Conservation (phyloP, 2,888 invertebrate genomes). For the Yponomeuta evonymella region DNA sequence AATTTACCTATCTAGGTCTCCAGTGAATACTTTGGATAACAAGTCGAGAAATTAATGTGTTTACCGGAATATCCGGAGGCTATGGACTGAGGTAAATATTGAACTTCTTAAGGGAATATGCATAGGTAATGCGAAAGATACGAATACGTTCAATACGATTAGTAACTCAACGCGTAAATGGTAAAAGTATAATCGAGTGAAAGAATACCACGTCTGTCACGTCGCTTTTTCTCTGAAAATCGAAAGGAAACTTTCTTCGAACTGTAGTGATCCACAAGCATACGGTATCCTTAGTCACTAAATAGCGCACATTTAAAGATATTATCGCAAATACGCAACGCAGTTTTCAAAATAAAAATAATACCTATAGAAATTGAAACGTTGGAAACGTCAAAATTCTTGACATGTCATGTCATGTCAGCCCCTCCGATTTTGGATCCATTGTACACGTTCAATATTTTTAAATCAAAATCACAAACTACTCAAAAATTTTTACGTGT, state of each 20-base stretch:
- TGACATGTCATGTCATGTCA: slow-evolving; percentile 20
- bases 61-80: neutral
- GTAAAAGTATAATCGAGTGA: slow-evolving; percentile 17
- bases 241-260: neutral
- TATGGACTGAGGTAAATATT: neutral
- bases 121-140: neutral
- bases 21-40: neutral
- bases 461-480: neutral
- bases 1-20: neutral
- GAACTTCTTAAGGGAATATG: neutral
- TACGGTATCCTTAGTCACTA: neutral
- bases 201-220: slow-evolving; percentile 17
- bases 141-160: neutral
- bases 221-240: neutral
- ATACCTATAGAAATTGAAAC: slow-evolving; percentile 17
- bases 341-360: slow-evolving; percentile 17
- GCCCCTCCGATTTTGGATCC: neutral
- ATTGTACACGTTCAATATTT: neutral
- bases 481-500: no score
- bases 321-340: slow-evolving; percentile 8
- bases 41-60: neutral
- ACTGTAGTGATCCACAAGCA: neutral
- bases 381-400: slow-evolving; percentile 19
- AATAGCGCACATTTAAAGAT: slow-evolving; percentile 3
- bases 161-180: slow-evolving; percentile 18